Conservation (phyloP, 2,113 vertebrate genomes). For the Theropithecus gelada region DNA sequence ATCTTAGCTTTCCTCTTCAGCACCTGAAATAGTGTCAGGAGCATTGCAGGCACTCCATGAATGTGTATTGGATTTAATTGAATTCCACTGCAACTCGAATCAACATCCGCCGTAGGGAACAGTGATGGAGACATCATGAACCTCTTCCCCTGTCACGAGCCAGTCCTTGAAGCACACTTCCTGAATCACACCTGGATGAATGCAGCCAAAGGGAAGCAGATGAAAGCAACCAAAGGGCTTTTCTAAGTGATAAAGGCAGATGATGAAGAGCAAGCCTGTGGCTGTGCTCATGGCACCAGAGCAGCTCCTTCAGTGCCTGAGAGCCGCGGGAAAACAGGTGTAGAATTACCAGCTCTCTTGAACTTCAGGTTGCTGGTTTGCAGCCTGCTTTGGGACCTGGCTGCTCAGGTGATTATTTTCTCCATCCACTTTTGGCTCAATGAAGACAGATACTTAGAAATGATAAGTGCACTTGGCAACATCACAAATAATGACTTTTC, state of each 20-base stretch:
- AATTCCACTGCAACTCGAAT: background rate
- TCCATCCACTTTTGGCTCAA: background rate
- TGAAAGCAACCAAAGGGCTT: background rate
- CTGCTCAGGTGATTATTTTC: background rate
- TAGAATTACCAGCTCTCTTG: fast-evolving
- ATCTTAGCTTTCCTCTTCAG: background rate
- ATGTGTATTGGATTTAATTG: background rate
- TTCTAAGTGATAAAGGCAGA: background rate
- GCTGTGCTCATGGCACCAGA: background rate
- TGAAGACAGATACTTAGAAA: background rate
- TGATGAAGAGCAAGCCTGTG: background rate
- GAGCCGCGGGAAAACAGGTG: background rate
- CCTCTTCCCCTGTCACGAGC: background rate
- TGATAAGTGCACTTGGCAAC: background rate
- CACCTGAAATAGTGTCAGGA: background rate
- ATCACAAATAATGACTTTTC: background rate
- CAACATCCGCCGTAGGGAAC: background rate
- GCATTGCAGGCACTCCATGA: background rate
- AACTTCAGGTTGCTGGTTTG: background rate
- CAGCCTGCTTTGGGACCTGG: background rate
- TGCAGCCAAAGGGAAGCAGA: background rate
- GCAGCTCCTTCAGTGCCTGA: fast-evolving
- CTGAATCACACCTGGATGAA: background rate
- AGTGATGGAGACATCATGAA: background rate
- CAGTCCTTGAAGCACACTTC: background rate